Evolutionary conservation across 2,797 vertebrate species (phyloP), one percentile per base, ranked within the genome.

Genomic region (Phoeniculus purpureus): DNA sequence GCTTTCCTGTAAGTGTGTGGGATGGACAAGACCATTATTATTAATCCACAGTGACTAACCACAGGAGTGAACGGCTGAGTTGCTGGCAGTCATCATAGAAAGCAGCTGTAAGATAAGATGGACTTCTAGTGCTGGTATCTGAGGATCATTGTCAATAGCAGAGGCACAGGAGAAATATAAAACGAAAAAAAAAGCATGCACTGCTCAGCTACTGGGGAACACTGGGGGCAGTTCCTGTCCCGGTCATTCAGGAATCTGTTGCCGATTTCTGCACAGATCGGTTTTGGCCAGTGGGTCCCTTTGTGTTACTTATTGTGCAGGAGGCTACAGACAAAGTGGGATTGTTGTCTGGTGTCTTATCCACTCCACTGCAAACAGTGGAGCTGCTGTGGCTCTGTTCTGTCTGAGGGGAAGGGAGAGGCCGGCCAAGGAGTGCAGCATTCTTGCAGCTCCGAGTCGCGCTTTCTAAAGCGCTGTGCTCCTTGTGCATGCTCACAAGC

Each of bases 111-210:
- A 66, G 43, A 4, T n/a, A 27, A 58, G 31, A 26, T 29, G 48
- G 50, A 54, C 37, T 80, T 58, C 13, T 16, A 37, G 74, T 14
- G 66, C 71, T 68, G 15, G 17, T 74, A 10, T 40, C 17, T 79
- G 67, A 31, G 37, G 2, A 0, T 81, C 54, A 71, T 45, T 23
- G 27, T 78, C 54, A 31, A 23, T 10, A 34, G 45, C 0, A 0
- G 26, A 90, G 58, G 29, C n/a, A 16, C 22, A 15, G 18, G 37
- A 73, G 60, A 85, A 79, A 55, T 10, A 12, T 23, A 52, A 20
- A 82, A 85, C 19, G 22, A 37, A 61, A 7, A 31, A 5, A 7
- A 23, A 19, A 51, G 20, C 47, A 12, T 31, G 29, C 16, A 37
- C 0, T 78, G 27, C 12, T 14, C 1, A 3, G 15, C 43, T 61